Evolutionary conservation across 1,140 invertebrate genomes (phyloP), one percentile per base, ranked within the genome.

Genomic region (Conus ventricosus): DNA sequence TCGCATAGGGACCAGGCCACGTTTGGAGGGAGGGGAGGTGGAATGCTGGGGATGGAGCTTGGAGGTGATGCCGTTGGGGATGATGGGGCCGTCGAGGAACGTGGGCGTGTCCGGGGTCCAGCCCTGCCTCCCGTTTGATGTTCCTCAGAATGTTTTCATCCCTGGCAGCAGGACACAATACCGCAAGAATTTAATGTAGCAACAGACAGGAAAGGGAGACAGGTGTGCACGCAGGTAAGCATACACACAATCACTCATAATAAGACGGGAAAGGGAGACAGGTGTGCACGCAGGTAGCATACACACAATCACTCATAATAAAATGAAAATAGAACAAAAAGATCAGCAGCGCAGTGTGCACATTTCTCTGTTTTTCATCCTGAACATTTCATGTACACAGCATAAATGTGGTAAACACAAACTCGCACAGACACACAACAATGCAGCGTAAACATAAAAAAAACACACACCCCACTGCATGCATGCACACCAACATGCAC

Each of bases 131-230:
- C 60, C 90, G 91, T 67, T 91, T 91, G 87, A 91, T 90, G 54
- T 87, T 89, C 88, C 90, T 86, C 88, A 91, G 83, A 8, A 91
- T 78, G 80, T 91, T 89, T 23, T 90, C 87, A 55, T 91, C 91
- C 84, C 89, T 89, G 78, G 75, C 84, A 63, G 67, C 53, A 83
- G 23, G 3, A 76, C 27, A 88, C 20, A 23, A 71, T 60, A 39
- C 39, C 39, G 39, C 39, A 39, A 39, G 39, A 39, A 39, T 39
- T 39, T 39, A 39, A 39, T 39, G 39, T 39, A 39, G 39, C 39
- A 39, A 39, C 39, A 39, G 3, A 39, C 39, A 39, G 39, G 39
- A 39, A 39, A 39, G 39, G 39, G 39, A 39, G 39, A 39, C 39
- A 3, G 0, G 3, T 39, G 39, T 39, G 39, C 39, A 39, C 3